Evolutionary conservation across 2,113 vertebrate genomes (phyloP).

Genomic region (Plotosus lineatus): DNA sequence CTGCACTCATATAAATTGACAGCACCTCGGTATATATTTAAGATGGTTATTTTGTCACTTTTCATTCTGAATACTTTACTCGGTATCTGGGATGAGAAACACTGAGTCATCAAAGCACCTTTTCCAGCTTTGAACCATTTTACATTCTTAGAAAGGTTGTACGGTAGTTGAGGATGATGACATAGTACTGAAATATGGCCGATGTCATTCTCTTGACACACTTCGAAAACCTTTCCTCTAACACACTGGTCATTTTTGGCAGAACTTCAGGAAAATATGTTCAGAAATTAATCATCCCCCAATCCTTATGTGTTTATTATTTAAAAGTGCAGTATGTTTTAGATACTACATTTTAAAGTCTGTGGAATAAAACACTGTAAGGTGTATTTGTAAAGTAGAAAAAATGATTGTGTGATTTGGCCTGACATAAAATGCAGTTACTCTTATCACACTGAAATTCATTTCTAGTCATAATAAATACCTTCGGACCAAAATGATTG

Average conservation of each 20-base stretch:
- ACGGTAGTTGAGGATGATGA: slow-evolving; percentile 35
- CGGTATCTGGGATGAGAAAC: not conserved
- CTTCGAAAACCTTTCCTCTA: not conserved
- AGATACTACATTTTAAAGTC: too few species aligned
- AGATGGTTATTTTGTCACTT: slow-evolving; percentile 14
- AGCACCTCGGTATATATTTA: not conserved
- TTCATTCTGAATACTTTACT: not conserved
- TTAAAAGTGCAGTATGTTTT: too few species aligned
- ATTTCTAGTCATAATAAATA: too few species aligned
- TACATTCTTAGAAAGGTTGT: not conserved
- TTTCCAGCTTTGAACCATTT: slow-evolving; percentile 21
- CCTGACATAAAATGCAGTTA: too few species aligned
- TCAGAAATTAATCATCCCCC: too few species aligned
- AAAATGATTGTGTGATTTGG: too few species aligned
- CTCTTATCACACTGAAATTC: too few species aligned
- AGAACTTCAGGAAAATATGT: not conserved
- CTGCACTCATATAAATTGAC: not conserved
- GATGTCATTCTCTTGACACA: not conserved
- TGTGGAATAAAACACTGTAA: too few species aligned
- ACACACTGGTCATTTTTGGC: not conserved
- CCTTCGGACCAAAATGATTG: too few species aligned
- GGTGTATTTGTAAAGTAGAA: too few species aligned
- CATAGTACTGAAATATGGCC: slow-evolving; percentile 10
- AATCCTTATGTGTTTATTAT: too few species aligned
- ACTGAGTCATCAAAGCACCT: slow-evolving; percentile 13